Evolutionary conservation across 2,888 invertebrate species (phyloP).

Genomic region (Epirrhoe alternata): DNA sequence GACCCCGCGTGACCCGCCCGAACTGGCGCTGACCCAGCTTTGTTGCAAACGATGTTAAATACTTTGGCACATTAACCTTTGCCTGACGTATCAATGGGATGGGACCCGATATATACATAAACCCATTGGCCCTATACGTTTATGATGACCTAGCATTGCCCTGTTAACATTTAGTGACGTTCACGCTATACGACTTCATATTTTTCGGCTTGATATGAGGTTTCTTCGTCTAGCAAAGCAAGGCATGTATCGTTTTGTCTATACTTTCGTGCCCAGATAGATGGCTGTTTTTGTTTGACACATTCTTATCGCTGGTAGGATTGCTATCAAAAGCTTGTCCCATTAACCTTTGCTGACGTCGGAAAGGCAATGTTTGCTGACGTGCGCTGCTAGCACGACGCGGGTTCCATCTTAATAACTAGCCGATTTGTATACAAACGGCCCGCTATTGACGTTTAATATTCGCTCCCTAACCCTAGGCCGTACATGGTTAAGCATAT

Average conservation of each 20-base stretch:
- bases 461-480: not conserved
- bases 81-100: slow-evolving; percentile 9
- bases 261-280: not conserved
- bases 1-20: slow-evolving; percentile 17
- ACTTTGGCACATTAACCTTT: slow-evolving; percentile 25
- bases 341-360: slow-evolving; percentile 17
- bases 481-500: not conserved
- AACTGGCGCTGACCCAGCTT: slow-evolving; percentile 12
- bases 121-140: slow-evolving; percentile 8
- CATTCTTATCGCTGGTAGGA: not conserved
- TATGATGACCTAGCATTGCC: slow-evolving; percentile 5
- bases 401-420: not conserved
- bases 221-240: not conserved
- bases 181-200: not conserved
- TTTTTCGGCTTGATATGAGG: not conserved
- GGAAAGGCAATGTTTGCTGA: slow-evolving; percentile 6
- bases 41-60: slow-evolving; percentile 9
- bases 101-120: not conserved
- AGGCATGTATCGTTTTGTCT: not conserved
- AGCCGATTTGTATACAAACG: not conserved
- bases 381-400: slow-evolving; percentile 4
- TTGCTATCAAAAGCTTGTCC: slow-evolving; percentile 6
- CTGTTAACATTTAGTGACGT: slow-evolving; percentile 16
- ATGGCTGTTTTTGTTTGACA: not conserved
- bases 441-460: not conserved